Base-by-base conservation (phyloP, 1,140 invertebrate species). In the Brachionus paranguensis region DNA sequence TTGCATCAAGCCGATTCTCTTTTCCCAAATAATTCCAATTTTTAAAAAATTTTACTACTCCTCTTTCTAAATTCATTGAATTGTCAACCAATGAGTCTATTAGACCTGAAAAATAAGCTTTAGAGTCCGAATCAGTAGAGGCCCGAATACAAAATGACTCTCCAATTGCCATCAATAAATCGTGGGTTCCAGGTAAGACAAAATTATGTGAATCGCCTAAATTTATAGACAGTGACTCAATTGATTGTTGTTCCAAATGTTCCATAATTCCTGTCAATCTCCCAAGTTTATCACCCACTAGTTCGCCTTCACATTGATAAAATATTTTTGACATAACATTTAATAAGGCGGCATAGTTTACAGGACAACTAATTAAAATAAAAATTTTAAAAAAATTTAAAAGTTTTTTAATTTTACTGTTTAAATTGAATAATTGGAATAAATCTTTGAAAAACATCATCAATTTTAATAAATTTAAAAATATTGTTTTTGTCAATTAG, bases 161-260 rank as follows among this genome's bases (percentile, higher is more conserved):
- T 76, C 72, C 72, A 24, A 76, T 76, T n/a, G 72, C 20, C 24
- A 50, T n/a, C 14, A 76, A 50, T 12, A 76, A 24, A 76, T 76
- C 72, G 33, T 76, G 72, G 1, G 72, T 76, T 10, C 72, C 72
- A 29, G 72, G 72, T 20, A 76, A 27, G 24, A 76, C 20, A 47
- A 76, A 76, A 50, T 76, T 76, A 12, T 76, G 47, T 24, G 33
- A 20, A 17, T 50, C 17, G 2, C 43, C 43, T 2, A 76, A 76
- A 50, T 29, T 76, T 76, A 50, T 76, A n/a, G 37, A 14, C 43
- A 76, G 8, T 27, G n/a, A 20, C 20, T 76, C 43, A 14, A 76
- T 24, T 27, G 72, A 47, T 50, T 50, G 8, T 14, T 50, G 43
- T 27, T 47, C 72, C 20, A 76, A 27, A 20, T 50, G 11, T 0